Evolutionary conservation across 2,113 vertebrate genomes (phyloP).

Genomic region (Hyperoodon ampullatus): DNA sequence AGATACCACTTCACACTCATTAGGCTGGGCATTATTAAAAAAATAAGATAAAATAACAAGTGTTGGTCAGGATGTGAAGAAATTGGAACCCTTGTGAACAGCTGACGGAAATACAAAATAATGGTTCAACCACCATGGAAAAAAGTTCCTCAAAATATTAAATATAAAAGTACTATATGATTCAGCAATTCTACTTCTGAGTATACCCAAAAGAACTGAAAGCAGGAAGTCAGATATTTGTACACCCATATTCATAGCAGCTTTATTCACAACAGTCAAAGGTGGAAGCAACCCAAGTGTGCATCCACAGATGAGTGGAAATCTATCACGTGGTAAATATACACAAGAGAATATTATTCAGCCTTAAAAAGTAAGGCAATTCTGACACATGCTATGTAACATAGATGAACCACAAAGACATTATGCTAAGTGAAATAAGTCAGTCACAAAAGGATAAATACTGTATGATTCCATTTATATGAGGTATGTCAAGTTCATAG

Average conservation of each 20-base stretch:
- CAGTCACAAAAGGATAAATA: neutral
- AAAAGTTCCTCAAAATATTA: neutral
- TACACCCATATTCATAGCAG: neutral
- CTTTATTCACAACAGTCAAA: neutral
- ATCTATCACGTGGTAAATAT: neutral
- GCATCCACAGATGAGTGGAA: neutral
- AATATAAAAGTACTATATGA: neutral
- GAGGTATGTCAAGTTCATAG: neutral
- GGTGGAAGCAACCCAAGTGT: neutral
- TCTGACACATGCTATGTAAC: neutral
- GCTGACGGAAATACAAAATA: neutral
- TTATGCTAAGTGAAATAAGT: neutral
- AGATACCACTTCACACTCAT: neutral
- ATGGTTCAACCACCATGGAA: neutral
- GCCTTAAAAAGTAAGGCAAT: neutral
- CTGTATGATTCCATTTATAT: neutral
- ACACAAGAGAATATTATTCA: neutral
- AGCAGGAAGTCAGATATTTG: neutral
- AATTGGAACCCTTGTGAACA: neutral
- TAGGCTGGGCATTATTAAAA: neutral
- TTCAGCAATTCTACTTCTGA: neutral
- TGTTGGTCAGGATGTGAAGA: neutral
- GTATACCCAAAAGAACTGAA: neutral
- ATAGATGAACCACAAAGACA: neutral
- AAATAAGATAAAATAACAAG: neutral